Conservation (phyloP, 2,113 vertebrate species). For the Heloderma charlesbogerti region DNA sequence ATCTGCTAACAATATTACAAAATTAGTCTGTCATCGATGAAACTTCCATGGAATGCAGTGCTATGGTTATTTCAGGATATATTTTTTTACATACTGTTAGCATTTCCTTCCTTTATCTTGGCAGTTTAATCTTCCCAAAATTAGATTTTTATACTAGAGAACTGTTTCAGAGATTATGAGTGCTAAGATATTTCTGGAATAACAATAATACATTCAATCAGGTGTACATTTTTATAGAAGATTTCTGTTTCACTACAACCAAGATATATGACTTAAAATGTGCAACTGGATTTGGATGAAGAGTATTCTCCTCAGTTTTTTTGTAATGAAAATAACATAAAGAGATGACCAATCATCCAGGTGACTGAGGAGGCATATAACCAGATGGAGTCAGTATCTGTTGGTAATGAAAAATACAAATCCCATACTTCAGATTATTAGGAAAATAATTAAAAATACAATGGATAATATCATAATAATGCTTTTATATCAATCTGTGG, state of each 20-base stretch:
- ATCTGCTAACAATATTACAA: not conserved
- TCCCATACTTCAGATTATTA: not conserved
- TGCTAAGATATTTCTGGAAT: not conserved
- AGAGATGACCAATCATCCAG: not conserved
- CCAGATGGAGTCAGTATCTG: not conserved
- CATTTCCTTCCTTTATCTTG: not conserved
- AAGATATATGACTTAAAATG: not conserved
- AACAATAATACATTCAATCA: not conserved
- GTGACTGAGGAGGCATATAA: too few relatives aligned
- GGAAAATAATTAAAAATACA: not conserved
- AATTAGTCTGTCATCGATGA: not conserved
- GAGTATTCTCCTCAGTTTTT: not conserved
- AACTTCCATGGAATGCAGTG: not conserved
- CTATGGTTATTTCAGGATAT: not conserved
- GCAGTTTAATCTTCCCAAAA: not conserved
- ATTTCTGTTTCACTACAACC: not conserved
- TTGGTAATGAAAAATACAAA: not conserved
- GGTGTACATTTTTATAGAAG: not conserved
- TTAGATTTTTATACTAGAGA: not conserved
- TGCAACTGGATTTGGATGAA: not conserved
- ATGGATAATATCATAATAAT: not conserved
- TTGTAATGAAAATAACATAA: not conserved
- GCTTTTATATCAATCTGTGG: not conserved
- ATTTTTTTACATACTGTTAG: not conserved
- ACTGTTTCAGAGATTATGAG: not conserved